Conservation (phyloP, 1,140 invertebrate genomes). For the Bactericera cockerelli region DNA sequence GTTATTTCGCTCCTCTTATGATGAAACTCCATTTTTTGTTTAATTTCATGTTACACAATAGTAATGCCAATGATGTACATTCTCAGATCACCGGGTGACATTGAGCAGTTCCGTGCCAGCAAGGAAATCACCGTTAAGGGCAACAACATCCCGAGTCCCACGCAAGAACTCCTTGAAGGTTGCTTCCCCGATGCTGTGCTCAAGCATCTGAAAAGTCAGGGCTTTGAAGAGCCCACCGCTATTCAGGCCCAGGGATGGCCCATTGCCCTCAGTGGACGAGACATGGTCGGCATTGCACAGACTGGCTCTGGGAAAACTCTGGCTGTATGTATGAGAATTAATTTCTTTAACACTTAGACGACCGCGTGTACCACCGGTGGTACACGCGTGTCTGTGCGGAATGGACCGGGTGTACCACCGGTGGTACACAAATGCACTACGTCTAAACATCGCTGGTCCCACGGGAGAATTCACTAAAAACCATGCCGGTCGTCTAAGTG, state of each 20-base stretch:
- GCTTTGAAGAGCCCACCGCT: conserved; percentile 64
- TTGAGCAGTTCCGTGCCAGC: conserved; percentile 52
- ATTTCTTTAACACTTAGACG: no score
- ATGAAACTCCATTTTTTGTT: no score
- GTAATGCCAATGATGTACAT: no score
- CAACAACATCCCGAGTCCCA: conserved; percentile 51
- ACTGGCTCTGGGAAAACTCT: conserved; percentile 83
- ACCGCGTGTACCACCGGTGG: no score
- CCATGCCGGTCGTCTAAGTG: no score
- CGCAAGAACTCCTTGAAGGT: conserved; percentile 61
- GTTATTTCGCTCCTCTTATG: no score
- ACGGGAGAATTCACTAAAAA: no score
- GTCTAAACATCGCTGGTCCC: no score
- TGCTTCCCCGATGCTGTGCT: conserved; percentile 56
- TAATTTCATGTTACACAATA: no score
- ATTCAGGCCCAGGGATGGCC: conserved; percentile 89
- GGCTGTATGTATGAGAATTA: conserved; percentile 42
- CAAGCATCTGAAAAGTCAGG: conserved; percentile 39
- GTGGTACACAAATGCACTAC: no score
- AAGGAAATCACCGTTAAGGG: conserved; percentile 75
- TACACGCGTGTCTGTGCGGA: no score
- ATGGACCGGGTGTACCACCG: no score
- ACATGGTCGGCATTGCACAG: conserved; percentile 87
- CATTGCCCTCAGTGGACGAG: conserved; percentile 74
- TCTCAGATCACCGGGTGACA: conserved; percentile 47